Base-by-base conservation (phyloP, 2,113 vertebrate genomes). In the Mirounga angustirostris region DNA sequence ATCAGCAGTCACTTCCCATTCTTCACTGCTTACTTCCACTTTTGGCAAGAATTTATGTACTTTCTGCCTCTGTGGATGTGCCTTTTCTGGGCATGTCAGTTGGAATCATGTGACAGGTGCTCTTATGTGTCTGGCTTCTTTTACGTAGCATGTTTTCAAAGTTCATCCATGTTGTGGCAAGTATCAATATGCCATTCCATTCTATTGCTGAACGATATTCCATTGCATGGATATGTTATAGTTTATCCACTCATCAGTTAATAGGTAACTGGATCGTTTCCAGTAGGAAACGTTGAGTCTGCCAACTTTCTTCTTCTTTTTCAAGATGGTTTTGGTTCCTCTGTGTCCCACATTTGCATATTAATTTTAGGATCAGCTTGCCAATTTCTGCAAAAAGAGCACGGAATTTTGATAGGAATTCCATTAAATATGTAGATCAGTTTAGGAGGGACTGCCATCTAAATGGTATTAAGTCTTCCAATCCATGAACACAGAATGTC, bases 341-440 rank as follows among this genome's bases (percentile, higher is more conserved):
- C 33, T 30, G 14, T 1, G 7, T 43, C 33, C 14, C 46, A 10
- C 10, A 65, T 88, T 94, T 93, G 36, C 21, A 52, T 78, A 28
- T 86, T 46, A 63, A 93, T 69, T 95, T 94, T 78, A 94, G 26
- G 26, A 63, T 71, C 58, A 16, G 52, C 54, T 91, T 95, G 59
- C 52, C 59, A 78, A 54, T 87, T 96, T 83, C 80, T 87, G 40
- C 36, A 91, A 46, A 93, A 94, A 54, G 7, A 21, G 19, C 40
- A 84, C 13, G 30, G 43, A 91, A 94, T 92, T 89, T 84, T 63
- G 54, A n/a, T n/a, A 93, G 30, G 21, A 86, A 67, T 52, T 61
- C 26, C 40, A 5, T 19, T 56, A 46, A 63, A 4, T 69, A 30
- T 56, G 19, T 43, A 24, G 43, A 43, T 71, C 21, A 36, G 5